phyloP scores from a whole-genome alignment of 2,888 invertebrate species.

The Rhamphomyia laevipes region DNA sequence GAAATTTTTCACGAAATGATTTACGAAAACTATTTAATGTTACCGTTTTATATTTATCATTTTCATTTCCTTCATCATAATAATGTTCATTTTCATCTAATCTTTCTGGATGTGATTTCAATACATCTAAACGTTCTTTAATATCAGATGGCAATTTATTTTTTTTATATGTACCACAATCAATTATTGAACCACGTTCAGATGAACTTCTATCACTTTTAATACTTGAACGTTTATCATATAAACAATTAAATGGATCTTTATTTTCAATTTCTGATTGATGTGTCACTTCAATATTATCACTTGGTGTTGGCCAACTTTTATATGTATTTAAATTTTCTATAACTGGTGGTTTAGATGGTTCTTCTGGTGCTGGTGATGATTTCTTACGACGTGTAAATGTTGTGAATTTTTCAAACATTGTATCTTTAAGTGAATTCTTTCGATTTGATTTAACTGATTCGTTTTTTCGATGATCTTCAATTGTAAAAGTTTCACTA shows the following conservation, averaged over 20 bases:
- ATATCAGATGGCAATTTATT: conserved; percentile 26
- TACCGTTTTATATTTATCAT: conserved; percentile 33
- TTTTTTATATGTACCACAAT: conserved; percentile 31
- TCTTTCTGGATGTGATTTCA: conserved; percentile 22
- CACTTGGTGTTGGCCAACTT: conserved; percentile 21
- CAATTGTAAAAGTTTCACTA: conserved; percentile 33
- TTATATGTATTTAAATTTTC: conserved; percentile 9
- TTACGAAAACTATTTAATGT: conserved; percentile 34
- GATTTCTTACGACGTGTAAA: conserved; percentile 33
- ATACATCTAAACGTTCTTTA: conserved; percentile 28
- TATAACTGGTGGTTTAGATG: conserved; percentile 1
- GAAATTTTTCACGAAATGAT: conserved; percentile 32
- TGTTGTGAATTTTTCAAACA: conserved; percentile 32
- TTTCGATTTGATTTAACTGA: conserved; percentile 19
- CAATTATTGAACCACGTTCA: conserved; percentile 16
- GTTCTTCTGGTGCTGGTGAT: conserved; percentile 19
- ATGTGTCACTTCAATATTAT: conserved; percentile 30
- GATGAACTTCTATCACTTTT: conserved; percentile 13
- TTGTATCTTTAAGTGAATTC: conserved; percentile 26
- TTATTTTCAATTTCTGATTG: conserved; percentile 30
- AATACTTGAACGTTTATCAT: conserved; percentile 28
- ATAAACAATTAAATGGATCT: conserved; percentile 33
- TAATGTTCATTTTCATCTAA: conserved; percentile 18
- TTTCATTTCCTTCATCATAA: conserved; percentile 18
- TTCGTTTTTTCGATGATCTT: conserved; percentile 17